Evolutionary conservation across 2,888 invertebrate species (phyloP), one percentile per base, ranked within the genome.

Genomic region (Scrobipalpa atriplicella): DNA sequence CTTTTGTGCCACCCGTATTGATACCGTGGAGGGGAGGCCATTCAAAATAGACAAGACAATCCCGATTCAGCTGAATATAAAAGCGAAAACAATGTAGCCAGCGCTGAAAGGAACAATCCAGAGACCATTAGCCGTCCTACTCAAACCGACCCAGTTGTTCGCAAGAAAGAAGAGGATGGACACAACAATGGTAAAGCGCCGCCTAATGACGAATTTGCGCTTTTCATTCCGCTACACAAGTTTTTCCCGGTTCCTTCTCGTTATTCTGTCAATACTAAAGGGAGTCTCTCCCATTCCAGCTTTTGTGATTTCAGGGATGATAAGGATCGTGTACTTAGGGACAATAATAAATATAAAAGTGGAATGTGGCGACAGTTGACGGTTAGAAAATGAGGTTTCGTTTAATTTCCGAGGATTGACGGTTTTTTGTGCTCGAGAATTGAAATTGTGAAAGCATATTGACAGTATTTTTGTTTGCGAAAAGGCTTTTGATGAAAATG

Each of bases 151-250:
- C 70, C 68, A 71, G 72, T 73, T 68, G 61, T 69, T 41, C 60
- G 67, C 68, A 43, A 72, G 82, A 72, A 72, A 52, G 81, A 88
- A 74, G 68, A 82, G 81, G 85, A 80, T 72, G 73, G 81, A 83
- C 87, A 91, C 89, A 92, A 91, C 90, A 89, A 87, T 86, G 90
- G 90, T 87, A 58, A 90, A 91, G 87, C 90, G 90, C 90, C 89
- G 88, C 89, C 92, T 92, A 92, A 92, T 92, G 92, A 91, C 92
- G 92, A 92, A 92, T 92, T 92, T 92, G 92, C 92, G 92, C 92
- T 92, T 92, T 92, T 92, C 92, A 92, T 92, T 91, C 90, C 91
- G 90, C 90, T 89, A 92, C 92, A 92, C 86, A 92, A 92, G 91
- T 92, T 92, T 92, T 92, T 92, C 92, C 89, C 92, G 90, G 88